Base-by-base conservation (phyloP, 1,140 invertebrate species). In the Drosophila virilis region DNA sequence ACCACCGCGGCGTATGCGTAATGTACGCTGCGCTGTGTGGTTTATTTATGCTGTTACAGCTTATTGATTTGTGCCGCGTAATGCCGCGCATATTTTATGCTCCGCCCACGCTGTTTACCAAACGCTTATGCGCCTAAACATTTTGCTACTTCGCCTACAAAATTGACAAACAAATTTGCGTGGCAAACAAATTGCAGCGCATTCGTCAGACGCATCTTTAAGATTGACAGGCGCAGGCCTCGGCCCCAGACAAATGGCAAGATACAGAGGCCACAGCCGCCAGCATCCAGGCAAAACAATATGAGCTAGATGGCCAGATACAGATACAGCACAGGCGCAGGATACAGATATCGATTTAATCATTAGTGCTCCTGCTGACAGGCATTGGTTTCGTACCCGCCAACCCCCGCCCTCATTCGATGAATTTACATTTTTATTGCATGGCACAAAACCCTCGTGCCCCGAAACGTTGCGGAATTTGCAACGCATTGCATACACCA, bases 381-480 rank as follows among this genome's bases (percentile, higher is more conserved):
- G 74, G 12, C 66, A 54, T 48, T 71, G 45, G 17, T 33, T 38
- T 43, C 48, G 62, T 13, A 17, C 12, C 17, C 8, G 4, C 32
- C 22, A 7, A 7, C 45, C 22, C 22, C 4, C 22, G 22, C 4
- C 22, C 51, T 12, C 32, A 15, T 4, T 51, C 43, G 12, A 77
- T 88, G 83, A 86, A 86, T 86, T 86, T 88, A 80, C 83, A 86
- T 88, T 86, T 83, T 88, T 82, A 83, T 86, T 86, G 62, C 83
- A 67, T 17, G 50, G 58, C 51, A 28, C 61, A 57, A 42, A 80
- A 55, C 72, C 48, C 48, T 57, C 70, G 59, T 37, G 13, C 32
- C 33, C 28, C 22, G 22, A 48, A 48, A 28, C 6, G 58, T 51
- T 48, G 58, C 59, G 55, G 40, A 70, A 64, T 62, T 48, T 48